A percentile compares a stretch with the other conserved stretches of the same genome.
Evolutionary conservation across 2,888 invertebrate species (phyloP).

Genomic region (Chrysolina americana): DNA sequence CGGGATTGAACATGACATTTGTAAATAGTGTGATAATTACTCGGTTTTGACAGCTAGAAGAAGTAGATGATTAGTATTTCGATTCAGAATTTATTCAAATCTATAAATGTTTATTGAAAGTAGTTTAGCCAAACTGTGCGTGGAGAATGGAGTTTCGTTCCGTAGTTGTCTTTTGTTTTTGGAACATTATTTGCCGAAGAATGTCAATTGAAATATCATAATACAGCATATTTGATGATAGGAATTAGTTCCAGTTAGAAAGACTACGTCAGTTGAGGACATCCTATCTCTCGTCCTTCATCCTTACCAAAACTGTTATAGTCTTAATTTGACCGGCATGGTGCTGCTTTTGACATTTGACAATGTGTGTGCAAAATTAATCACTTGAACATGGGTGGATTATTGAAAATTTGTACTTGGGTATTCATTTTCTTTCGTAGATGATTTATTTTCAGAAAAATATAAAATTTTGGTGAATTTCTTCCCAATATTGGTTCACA

Average conservation of each 20-base stretch:
- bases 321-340: constrained; percentile 68
- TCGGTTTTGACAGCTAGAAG: no score
- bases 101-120: no score
- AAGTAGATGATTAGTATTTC: no score
- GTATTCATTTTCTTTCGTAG: constrained; percentile 30
- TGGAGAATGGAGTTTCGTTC: background rate
- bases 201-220: constrained; percentile 33
- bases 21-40: background rate
- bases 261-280: constrained; percentile 65
- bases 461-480: no score
- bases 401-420: constrained; percentile 44
- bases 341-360: constrained; percentile 69
- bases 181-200: background rate
- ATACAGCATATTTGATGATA: constrained; percentile 48
- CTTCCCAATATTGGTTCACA: no score
- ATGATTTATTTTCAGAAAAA: constrained; percentile 22
- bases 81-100: no score
- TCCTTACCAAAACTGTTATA: constrained; percentile 61
- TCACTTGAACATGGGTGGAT: constrained; percentile 46
- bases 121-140: background rate
- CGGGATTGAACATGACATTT: background rate
- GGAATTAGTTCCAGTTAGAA: constrained; percentile 56
- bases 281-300: constrained; percentile 63
- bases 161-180: background rate
- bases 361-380: constrained; percentile 64